These are phyloP conservation scores for Parazoanthus darwini DNA, from an alignment of 92 coral and sea anemone genomes.

Conservation along the genomic window DNA sequence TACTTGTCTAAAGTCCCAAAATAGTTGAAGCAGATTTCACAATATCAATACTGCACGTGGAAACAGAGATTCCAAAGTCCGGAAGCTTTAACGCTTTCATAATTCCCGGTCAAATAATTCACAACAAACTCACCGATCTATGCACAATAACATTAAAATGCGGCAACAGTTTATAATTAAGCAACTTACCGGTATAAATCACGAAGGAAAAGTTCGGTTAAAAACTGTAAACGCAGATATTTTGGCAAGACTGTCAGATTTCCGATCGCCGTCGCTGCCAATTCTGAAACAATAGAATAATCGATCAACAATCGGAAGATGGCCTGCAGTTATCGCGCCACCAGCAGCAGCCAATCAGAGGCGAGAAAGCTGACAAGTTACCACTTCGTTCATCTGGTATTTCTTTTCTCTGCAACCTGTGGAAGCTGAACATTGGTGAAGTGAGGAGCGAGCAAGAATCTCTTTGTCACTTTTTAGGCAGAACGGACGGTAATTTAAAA, in stretches of 20 bases:
- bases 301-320: slow-evolving; percentile 14
- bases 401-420: slow-evolving; percentile 5
- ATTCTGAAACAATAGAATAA: background rate
- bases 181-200: background rate
- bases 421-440: background rate
- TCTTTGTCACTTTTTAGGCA: background rate
- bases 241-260: background rate
- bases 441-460: background rate
- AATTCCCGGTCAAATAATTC: background rate
- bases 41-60: slow-evolving; percentile 1
- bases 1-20: no score
- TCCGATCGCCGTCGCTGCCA: background rate
- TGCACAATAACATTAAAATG: background rate
- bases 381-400: background rate
- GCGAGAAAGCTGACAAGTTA: background rate
- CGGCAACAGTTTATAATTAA: background rate
- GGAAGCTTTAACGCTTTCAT: background rate
- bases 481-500: background rate
- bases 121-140: background rate
- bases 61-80: background rate
- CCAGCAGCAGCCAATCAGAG: slow-evolving; percentile 21
- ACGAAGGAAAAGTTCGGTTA: background rate
- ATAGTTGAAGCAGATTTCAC: background rate
- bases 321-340: slow-evolving; percentile 11
- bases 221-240: background rate